These are phyloP conservation scores for Corydoras sp. DNA, from an alignment of 2,113 vertebrate species.

Conservation along the genomic window DNA sequence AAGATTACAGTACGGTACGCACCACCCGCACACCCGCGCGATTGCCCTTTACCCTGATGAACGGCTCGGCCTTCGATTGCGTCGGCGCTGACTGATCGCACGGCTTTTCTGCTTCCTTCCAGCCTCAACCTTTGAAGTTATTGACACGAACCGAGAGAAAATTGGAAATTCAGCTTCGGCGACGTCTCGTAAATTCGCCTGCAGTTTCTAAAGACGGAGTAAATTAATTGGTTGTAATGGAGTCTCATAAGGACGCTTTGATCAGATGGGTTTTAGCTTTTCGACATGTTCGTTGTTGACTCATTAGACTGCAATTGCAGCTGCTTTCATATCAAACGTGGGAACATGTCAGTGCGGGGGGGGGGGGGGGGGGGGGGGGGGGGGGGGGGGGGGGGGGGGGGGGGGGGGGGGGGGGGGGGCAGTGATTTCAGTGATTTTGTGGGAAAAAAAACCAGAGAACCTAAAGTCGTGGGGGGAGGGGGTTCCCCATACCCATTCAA, in stretches of 20 bases:
- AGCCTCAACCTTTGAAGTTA: conserved; percentile 1
- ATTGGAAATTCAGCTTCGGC: background rate
- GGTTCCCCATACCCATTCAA: too few species aligned
- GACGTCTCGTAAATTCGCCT: background rate
- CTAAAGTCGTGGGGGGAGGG: too few species aligned
- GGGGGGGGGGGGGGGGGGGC: too few species aligned
- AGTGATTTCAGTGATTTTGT: too few species aligned
- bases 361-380: too few species aligned
- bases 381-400: too few species aligned
- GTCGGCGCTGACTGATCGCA: conserved; percentile 11
- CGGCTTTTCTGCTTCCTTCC: background rate
- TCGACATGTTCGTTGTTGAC: background rate
- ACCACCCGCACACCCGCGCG: background rate
- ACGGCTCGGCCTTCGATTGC: background rate
- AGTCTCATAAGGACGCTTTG: background rate
- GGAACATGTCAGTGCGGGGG: background rate
- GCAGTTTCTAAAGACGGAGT: background rate
- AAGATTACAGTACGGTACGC: background rate
- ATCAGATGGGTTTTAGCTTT: background rate
- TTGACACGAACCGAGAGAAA: background rate
- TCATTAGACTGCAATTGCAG: background rate
- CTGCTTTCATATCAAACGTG: background rate
- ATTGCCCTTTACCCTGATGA: conserved; percentile 16
- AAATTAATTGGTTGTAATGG: background rate
- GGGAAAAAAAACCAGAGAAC: too few species aligned